phyloP scores from a whole-genome alignment of 2,888 invertebrate genomes.

The Hoplodrina ambigua region DNA sequence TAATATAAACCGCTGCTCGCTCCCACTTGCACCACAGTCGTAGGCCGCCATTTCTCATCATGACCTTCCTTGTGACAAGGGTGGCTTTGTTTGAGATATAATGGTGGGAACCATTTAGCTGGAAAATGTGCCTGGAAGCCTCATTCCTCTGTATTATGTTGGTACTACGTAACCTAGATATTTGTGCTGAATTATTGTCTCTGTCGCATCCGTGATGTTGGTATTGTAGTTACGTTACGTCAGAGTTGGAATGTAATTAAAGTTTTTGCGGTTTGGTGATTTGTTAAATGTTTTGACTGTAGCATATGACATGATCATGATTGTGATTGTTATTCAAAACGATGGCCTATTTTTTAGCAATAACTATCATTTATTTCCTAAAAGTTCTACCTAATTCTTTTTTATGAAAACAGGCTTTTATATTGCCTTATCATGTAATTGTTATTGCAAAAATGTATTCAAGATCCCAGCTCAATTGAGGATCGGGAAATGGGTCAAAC shows the following conservation, averaged over 20 bases:
- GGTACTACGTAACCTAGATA: constrained; percentile 59
- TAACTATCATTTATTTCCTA: too few relatives aligned
- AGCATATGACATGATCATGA: not conserved
- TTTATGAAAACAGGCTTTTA: too few relatives aligned
- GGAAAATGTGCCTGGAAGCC: constrained; percentile 78
- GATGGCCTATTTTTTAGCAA: too few relatives aligned
- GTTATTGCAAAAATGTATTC: too few relatives aligned
- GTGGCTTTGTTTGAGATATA: constrained; percentile 83
- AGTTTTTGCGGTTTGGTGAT: not conserved
- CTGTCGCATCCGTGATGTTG: constrained; percentile 42
- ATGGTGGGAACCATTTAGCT: constrained; percentile 82
- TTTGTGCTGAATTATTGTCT: constrained; percentile 55
- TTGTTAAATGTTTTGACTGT: not conserved
- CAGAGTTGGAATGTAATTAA: constrained; percentile 15
- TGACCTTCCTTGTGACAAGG: constrained; percentile 83
- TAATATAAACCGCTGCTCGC: constrained; percentile 27
- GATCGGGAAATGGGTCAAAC: too few relatives aligned
- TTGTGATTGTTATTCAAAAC: not conserved
- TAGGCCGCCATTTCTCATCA: constrained; percentile 81
- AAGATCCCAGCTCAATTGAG: too few relatives aligned
- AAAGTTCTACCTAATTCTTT: too few relatives aligned
- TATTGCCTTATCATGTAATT: too few relatives aligned
- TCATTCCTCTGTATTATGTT: constrained; percentile 67
- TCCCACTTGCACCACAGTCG: constrained; percentile 54
- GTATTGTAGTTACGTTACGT: constrained; percentile 15